Base-by-base conservation (phyloP, 2,888 invertebrate species). In the Acronicta alni region DNA sequence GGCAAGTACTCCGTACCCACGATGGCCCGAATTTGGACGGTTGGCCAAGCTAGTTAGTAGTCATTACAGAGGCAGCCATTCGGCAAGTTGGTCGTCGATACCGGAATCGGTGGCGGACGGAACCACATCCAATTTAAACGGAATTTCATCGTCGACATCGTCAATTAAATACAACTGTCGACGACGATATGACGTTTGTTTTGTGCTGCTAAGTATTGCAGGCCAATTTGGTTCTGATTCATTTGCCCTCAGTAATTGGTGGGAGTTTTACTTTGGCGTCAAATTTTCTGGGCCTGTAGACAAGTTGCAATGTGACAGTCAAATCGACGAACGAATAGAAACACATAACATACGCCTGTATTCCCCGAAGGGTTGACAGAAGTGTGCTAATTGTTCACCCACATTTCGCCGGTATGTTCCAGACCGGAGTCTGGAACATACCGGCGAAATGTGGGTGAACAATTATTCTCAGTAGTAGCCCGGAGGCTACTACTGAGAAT, bases 91-190 rank as follows among this genome's bases (percentile, higher is more conserved):
- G 75, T 75, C 79, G 75, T 80, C 79, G 75, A 80, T 78, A 83
- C 75, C 71, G 77, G 79, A 84, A 82, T 83, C 77, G 74, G 72
- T 77, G 74, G 73, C 69, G 72, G 73, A 55, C 79, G 59, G 79
- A 86, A 86, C 82, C 86, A 84, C 86, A 81, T 81, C 82, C 83
- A 88, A 89, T 89, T 89, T 87, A 85, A 86, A 82, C 77, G 78
- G 80, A 83, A 87, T 88, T 86, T 88, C 86, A 87, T 87, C 87
- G 85, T 81, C 69, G 70, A 82, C 74, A 77, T 75, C 80, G 75
- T 79, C 83, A 85, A 88, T 88, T 87, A 87, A 83, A 83, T 75
- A 75, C 65, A 54, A 72, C 73, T 75, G 60, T 77, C 48, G 70
- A 67, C 71, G 56, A 72, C 73, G 75, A 74, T 81, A 76, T 84